phyloP scores from a whole-genome alignment of 2,797 vertebrate genomes.

The Antrozous pallidus region DNA sequence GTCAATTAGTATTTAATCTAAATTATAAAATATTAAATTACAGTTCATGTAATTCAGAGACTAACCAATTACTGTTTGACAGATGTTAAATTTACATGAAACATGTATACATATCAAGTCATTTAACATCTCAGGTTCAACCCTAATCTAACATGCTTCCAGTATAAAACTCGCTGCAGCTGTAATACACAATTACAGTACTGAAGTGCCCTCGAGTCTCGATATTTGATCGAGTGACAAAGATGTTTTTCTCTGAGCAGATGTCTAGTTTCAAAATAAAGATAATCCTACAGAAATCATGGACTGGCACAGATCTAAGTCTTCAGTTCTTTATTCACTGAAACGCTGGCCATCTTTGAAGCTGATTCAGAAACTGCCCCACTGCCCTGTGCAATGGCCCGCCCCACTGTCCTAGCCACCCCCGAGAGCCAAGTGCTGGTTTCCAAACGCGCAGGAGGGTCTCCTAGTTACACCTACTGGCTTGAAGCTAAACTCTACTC shows the following conservation, averaged over 20 bases:
- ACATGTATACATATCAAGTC: not conserved
- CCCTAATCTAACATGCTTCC: not conserved
- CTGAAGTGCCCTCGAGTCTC: not conserved
- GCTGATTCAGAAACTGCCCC: not conserved
- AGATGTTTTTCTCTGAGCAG: not conserved
- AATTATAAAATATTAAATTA: slow-evolving; percentile 12
- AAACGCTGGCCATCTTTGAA: not conserved
- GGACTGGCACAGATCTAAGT: not conserved
- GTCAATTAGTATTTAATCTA: not conserved
- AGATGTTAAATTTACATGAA: not conserved
- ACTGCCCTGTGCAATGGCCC: not conserved
- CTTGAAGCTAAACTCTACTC: not conserved
- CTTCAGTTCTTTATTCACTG: not conserved
- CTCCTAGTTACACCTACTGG: not conserved
- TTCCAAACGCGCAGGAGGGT: not conserved
- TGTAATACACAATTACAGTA: not conserved
- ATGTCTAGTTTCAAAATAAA: not conserved
- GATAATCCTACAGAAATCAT: not conserved
- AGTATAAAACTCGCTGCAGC: slow-evolving; percentile 1
- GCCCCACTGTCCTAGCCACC: not conserved
- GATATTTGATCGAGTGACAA: not conserved
- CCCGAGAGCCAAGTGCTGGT: not conserved
- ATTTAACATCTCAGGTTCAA: not conserved
- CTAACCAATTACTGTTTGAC: not conserved
- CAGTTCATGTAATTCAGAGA: not conserved